These are phyloP conservation scores for Apogon hyalosoma DNA, from an alignment of 2,797 vertebrate species.

Conservation along the genomic window DNA sequence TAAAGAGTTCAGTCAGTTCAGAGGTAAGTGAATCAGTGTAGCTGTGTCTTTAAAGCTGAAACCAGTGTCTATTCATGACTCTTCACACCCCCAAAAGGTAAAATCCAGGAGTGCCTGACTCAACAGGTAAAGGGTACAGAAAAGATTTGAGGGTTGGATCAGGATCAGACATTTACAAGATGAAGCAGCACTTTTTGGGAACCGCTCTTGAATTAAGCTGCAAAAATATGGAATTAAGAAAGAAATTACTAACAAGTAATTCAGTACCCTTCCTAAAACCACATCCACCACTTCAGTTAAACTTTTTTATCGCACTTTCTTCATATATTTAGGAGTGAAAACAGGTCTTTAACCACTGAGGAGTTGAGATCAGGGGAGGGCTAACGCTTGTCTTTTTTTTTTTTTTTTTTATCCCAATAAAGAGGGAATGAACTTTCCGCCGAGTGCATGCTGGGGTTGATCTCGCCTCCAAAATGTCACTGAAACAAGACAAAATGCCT, in stretches of 20 bases:
- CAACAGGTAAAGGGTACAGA: no score
- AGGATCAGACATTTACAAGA: no score
- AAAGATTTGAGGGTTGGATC: no score
- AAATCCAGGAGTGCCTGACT: no score
- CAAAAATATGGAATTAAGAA: background rate
- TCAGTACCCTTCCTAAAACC: background rate
- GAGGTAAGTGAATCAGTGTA: no score
- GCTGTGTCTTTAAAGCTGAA: no score
- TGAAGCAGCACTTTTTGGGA: no score
- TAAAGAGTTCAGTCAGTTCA: no score
- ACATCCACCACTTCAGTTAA: conserved; percentile 3
- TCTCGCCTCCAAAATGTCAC: conserved; percentile 40
- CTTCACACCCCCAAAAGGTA: no score
- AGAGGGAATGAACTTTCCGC: conserved; percentile 22
- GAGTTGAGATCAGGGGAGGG: conserved; percentile 27
- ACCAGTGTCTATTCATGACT: no score
- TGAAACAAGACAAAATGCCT: conserved; percentile 14
- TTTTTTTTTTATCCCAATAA: background rate
- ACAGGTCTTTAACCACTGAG: conserved; percentile 2
- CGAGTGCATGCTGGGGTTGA: conserved; percentile 4
- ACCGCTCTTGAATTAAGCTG: no score
- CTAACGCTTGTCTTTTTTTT: conserved; percentile 5
- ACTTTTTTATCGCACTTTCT: no score
- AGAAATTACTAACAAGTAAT: background rate
- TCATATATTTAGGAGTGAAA: background rate